phyloP scores from a whole-genome alignment of 2,888 invertebrate genomes.

The Pyrrhia umbra region DNA sequence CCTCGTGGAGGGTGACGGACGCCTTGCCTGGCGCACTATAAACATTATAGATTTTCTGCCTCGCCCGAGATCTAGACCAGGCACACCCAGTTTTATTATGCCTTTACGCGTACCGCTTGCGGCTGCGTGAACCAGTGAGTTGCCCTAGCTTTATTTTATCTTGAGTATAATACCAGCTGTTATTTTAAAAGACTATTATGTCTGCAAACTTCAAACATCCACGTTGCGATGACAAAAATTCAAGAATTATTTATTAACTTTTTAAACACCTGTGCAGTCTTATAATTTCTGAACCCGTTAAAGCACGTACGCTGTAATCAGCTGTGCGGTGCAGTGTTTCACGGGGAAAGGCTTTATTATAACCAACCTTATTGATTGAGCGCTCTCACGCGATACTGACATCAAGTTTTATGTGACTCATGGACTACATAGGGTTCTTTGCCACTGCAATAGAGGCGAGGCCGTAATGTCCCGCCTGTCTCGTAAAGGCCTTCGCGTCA shows the following conservation, averaged over 20 bases:
- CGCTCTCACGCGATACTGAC: constrained; percentile 56
- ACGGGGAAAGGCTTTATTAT: constrained; percentile 53
- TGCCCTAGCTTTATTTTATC: constrained; percentile 16
- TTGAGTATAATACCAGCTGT: constrained; percentile 20
- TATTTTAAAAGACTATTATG: constrained; percentile 8
- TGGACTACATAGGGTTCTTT: constrained; percentile 54
- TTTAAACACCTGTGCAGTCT: constrained; percentile 48
- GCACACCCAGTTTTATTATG: constrained; percentile 44
- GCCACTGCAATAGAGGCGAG: constrained; percentile 52
- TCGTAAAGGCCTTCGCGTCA: constrained; percentile 22
- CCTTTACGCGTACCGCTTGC: constrained; percentile 9
- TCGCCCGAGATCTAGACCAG: constrained; percentile 30
- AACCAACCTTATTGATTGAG: constrained; percentile 55
- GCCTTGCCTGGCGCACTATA: constrained; percentile 26
- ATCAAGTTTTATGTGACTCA: constrained; percentile 60
- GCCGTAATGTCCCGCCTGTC: constrained; percentile 35
- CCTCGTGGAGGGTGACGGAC: constrained; percentile 32
- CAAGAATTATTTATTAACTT: constrained; percentile 29
- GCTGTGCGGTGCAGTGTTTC: constrained; percentile 52
- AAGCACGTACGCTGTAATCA: constrained; percentile 54
- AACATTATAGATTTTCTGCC: constrained; percentile 47
- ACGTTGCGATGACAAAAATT: not conserved
- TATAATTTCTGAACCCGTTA: constrained; percentile 39
- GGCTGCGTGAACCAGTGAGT: constrained; percentile 15
- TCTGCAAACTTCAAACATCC: not conserved